These are phyloP conservation scores for Syrmaticus mikado DNA, from an alignment of 2,113 vertebrate genomes.

Conservation along the genomic window DNA sequence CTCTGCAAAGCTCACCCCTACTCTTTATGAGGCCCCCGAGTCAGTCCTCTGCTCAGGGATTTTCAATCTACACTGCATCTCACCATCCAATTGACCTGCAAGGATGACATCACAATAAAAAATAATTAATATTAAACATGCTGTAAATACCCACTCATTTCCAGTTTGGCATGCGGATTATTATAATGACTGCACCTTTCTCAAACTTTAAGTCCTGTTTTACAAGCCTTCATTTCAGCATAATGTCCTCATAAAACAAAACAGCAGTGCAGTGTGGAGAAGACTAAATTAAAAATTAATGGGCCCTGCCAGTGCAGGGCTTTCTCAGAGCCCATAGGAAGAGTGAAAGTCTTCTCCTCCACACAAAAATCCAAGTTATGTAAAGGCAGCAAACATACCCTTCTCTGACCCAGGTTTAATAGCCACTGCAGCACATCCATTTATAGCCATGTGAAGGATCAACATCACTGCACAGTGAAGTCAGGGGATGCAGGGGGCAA, in stretches of 20 bases:
- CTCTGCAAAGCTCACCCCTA: not conserved
- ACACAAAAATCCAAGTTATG: not conserved
- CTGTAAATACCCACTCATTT: conserved; percentile 51
- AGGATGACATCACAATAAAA: conserved; percentile 43
- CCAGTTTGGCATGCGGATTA: conserved; percentile 22
- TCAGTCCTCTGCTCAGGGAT: not conserved
- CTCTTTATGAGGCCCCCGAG: not conserved
- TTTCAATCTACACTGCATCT: not conserved
- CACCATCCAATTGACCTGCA: not conserved
- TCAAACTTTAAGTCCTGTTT: conserved; percentile 61
- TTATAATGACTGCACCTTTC: conserved; percentile 16
- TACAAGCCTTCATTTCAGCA: conserved; percentile 67
- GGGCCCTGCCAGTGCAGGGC: conserved; percentile 58
- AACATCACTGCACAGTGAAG: too few species aligned
- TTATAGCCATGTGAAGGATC: not conserved
- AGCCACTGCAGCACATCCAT: not conserved
- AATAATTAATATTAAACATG: conserved; percentile 22
- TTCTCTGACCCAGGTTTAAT: not conserved
- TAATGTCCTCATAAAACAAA: conserved; percentile 72
- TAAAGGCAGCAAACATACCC: not conserved
- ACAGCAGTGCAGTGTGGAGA: conserved; percentile 57
- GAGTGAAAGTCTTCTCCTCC: not conserved
- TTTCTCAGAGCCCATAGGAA: not conserved
- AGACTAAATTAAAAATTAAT: conserved; percentile 78
- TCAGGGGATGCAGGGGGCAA: not conserved